Evolutionary conservation across 2,888 invertebrate genomes (phyloP), one percentile per base, ranked within the genome.

Genomic region (Mesoligia furuncula): DNA sequence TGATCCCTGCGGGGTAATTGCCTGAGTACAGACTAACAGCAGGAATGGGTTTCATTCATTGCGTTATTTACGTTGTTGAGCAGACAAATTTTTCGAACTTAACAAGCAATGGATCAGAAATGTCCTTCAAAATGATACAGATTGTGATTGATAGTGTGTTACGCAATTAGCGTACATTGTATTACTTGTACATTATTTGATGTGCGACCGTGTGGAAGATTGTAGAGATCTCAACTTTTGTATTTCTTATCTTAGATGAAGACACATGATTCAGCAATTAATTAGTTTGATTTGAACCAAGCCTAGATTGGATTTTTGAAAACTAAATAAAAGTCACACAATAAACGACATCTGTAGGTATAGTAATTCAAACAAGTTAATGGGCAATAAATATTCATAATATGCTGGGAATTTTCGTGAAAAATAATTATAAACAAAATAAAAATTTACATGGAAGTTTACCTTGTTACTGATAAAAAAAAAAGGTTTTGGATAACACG

Each of bases 341-440:
- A 36, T 59, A 42, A 17, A 66, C 27, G 13, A 42, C 45, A 13
- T 54, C 31, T 20, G 27, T n/a, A n/a, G n/a, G n/a, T 68, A 24
- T 13, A 54, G 7, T 27, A 27, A 31, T 27, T 27, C 54, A 27
- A 66, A 54, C 2, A 17, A n/a, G 13, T 7, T 17, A 64, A 57
- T 36, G 39, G 7, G 39, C 73, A 11, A 71, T 83, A 51, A 72
- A 76, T 74, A 74, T 80, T 75, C 8, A 5, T 24, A 67, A 24
- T 27, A 67, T 48, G 31, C 6, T 59, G 15, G 2, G 6, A 27
- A 59, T 71, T 64, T 45, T 74, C 82, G 74, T 83, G 79, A 72
- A 71, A 59, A 74, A 57, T 54, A 61, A 65, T 74, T 70, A 66
- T 73, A 70, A 81, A 20, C 17, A 31, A 31, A 31, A 31, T 31